Evolutionary conservation across 2,797 vertebrate genomes (phyloP).

Genomic region (Lithobates sylvaticus): DNA sequence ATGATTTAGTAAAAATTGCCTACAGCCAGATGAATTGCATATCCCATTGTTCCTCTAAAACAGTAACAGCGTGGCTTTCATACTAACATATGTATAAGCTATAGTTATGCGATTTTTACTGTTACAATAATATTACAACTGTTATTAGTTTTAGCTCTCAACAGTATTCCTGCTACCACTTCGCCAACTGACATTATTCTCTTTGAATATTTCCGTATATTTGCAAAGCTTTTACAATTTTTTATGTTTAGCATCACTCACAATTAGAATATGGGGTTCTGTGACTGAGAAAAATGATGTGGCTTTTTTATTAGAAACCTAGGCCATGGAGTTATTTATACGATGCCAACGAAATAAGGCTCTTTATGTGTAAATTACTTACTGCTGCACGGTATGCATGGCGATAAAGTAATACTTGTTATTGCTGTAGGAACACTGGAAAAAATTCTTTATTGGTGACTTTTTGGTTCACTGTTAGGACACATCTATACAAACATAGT

Average conservation of each 20-base stretch:
- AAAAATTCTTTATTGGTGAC: neutral
- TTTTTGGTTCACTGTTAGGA: neutral
- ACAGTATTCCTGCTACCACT: neutral
- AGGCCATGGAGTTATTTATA: neutral
- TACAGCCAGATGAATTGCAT: neutral
- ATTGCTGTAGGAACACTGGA: neutral
- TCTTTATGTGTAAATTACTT: neutral
- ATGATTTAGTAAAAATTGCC: neutral
- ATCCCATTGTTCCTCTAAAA: neutral
- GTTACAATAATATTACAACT: neutral
- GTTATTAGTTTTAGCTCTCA: neutral
- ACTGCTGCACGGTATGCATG: neutral
- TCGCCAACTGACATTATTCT: neutral
- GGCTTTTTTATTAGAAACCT: neutral
- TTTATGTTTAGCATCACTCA: neutral
- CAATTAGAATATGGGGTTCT: neutral
- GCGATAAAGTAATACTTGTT: neutral
- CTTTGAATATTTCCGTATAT: neutral
- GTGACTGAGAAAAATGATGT: neutral
- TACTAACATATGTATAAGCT: neutral
- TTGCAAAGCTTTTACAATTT: neutral
- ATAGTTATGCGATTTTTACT: neutral
- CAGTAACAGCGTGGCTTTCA: neutral
- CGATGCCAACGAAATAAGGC: neutral
- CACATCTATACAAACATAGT: neutral